Evolutionary conservation across 1,140 invertebrate genomes (phyloP), one percentile per base, ranked within the genome.

Genomic region (Solen grandis): DNA sequence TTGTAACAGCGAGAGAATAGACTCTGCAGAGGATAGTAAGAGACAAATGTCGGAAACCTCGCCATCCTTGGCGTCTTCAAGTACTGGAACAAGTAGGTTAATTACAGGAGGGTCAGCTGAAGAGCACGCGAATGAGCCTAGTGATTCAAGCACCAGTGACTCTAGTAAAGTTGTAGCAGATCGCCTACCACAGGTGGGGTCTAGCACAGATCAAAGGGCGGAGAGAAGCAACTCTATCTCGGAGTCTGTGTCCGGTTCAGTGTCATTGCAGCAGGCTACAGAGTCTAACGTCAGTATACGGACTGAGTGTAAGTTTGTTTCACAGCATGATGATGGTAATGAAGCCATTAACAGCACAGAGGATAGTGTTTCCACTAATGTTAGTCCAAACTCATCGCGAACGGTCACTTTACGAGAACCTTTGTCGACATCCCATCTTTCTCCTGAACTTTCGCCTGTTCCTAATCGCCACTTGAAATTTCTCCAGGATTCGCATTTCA

Each of bases 1-100:
- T 78, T 78, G 75, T 69, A 78, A 78, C 60, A 78, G 75, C 46
- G 75, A 78, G 35, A 65, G 36, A 78, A 22, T 27, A 59, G 57
- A 59, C 33, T 69, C 75, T 13, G 2, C 52, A 19, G 1, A n/a
- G n/a, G n/a, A n/a, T n/a, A n/a, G n/a, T n/a, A n/a, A n/a, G n/a
- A n/a, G n/a, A n/a, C n/a, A n/a, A n/a, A n/a, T n/a, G n/a, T n/a
- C n/a, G n/a, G n/a, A n/a, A n/a, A n/a, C n/a, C n/a, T n/a, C n/a
- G n/a, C n/a, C n/a, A n/a, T n/a, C n/a, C n/a, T n/a, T n/a, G n/a
- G n/a, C n/a, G n/a, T n/a, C n/a, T n/a, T n/a, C n/a, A n/a, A n/a
- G n/a, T n/a, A n/a, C n/a, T n/a, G n/a, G n/a, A n/a, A n/a, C n/a
- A n/a, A n/a, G n/a, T n/a, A n/a, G n/a, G n/a, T n/a, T n/a, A n/a